These are phyloP conservation scores for Aphaenogaster floridana DNA, from an alignment of 1,140 invertebrate genomes.

Conservation along the genomic window DNA sequence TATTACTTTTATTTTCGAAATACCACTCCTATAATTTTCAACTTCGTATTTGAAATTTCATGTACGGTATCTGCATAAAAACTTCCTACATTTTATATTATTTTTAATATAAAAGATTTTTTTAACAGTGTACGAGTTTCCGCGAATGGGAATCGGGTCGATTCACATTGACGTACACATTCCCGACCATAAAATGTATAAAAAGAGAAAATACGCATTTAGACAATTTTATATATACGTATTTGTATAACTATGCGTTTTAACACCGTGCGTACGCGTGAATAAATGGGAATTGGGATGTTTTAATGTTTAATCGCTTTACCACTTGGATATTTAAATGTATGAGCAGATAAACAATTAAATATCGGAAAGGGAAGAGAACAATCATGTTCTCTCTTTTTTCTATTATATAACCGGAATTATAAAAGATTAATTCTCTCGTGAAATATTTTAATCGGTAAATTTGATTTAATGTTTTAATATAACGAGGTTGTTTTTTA, in stretches of 20 bases:
- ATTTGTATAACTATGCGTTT: neutral
- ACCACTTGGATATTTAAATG: constrained; percentile 24
- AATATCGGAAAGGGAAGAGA: neutral
- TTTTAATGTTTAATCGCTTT: constrained; percentile 11
- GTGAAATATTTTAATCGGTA: constrained; percentile 1
- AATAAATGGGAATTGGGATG: constrained; percentile 16
- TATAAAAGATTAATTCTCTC: constrained; percentile 16
- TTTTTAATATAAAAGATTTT: too few relatives aligned
- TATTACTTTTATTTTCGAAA: too few relatives aligned
- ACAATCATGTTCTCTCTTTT: neutral
- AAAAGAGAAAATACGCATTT: neutral
- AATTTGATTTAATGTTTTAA: constrained; percentile 12
- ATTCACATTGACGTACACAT: neutral
- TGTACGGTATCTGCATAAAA: too few relatives aligned
- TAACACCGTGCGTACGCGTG: neutral
- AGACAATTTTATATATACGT: neutral
- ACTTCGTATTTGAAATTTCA: too few relatives aligned
- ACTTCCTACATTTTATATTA: too few relatives aligned
- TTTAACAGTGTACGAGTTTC: neutral
- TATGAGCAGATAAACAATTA: constrained; percentile 26
- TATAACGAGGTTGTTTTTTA: neutral
- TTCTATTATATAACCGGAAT: neutral
- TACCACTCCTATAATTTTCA: too few relatives aligned
- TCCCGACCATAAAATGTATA: neutral
- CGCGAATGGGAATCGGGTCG: neutral